phyloP scores from a whole-genome alignment of 2,797 vertebrate genomes.

The Spea hammondii region DNA sequence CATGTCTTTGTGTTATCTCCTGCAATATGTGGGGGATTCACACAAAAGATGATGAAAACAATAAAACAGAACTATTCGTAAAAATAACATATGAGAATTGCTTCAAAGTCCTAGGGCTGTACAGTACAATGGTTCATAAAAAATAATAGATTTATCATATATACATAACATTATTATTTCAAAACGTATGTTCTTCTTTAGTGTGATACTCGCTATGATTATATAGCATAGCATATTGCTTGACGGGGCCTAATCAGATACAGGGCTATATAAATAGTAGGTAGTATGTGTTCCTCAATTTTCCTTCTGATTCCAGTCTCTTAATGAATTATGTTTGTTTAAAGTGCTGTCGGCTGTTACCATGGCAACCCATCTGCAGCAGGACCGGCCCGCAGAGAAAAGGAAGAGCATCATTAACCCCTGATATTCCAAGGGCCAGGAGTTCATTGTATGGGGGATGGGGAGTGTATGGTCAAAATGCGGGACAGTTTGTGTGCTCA shows the following conservation, averaged over 20 bases:
- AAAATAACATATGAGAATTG: too few relatives aligned
- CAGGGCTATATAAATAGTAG: not conserved
- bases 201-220: slow-evolving; percentile 1
- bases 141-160: too few relatives aligned
- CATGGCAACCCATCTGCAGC: slow-evolving; percentile 35
- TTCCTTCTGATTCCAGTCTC: slow-evolving; percentile 22
- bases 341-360: slow-evolving; percentile 38
- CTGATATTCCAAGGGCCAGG: not conserved
- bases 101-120: too few relatives aligned
- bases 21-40: too few relatives aligned
- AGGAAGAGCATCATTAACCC: slow-evolving; percentile 43
- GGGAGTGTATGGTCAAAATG: not conserved
- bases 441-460: not conserved
- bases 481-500: too few relatives aligned
- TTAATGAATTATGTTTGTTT: slow-evolving; percentile 51
- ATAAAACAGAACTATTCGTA: too few relatives aligned
- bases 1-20: too few relatives aligned
- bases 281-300: slow-evolving; percentile 7
- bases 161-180: too few relatives aligned
- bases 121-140: too few relatives aligned
- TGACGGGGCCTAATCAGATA: not conserved
- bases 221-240: not conserved
- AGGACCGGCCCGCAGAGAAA: slow-evolving; percentile 39
- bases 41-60: too few relatives aligned
- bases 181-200: too few relatives aligned